Base-by-base conservation (phyloP, 2,113 vertebrate species). In the Tautogolabrus adspersus region DNA sequence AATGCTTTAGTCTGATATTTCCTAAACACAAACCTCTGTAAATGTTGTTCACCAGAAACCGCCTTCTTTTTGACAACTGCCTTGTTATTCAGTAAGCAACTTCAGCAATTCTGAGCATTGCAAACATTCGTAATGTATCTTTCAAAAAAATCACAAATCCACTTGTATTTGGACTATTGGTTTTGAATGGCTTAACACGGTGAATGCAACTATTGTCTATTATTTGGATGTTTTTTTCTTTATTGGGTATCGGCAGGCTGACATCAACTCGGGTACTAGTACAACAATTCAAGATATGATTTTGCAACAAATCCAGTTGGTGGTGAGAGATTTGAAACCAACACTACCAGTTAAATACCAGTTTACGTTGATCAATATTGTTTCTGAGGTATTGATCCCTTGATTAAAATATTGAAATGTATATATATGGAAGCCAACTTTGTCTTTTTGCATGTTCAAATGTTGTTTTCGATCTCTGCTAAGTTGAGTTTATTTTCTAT, bases 41-140 rank as follows among this genome's bases (percentile, higher is more conserved):
- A 81, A 83, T 84, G 82, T 86, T 59, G 61, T 87, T 91, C 91
- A 93, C 93, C 93, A 89, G 83, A 91, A 89, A 90, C 79, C 87
- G 93, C 93, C 93, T 93, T 93, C 86, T 91, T 93, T 93, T 89
- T 86, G 64, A 89, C 75, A 80, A 88, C 90, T 89, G 89, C 88
- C 89, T 91, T 92, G 76, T 77, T 86, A 74, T 86, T 87, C 85
- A 62, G 72, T 82, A 72, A 65, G 64, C 75, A 87, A 82, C 85
- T 63, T 68, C 78, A 68, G 78, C 72, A 37, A 34, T 34, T 47
- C 15, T 3, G 40, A 68, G 79, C 58, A 40, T 73, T 47, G 30
- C 60, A 69, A 77, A 72, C 68, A 79, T 83, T 73, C 18, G 55
- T 81, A 76, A 71, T 72, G 64, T 72, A 74, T 81, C 72, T 85